Evolutionary conservation across 1,140 invertebrate genomes (phyloP).

Genomic region (Halesus radiatus): DNA sequence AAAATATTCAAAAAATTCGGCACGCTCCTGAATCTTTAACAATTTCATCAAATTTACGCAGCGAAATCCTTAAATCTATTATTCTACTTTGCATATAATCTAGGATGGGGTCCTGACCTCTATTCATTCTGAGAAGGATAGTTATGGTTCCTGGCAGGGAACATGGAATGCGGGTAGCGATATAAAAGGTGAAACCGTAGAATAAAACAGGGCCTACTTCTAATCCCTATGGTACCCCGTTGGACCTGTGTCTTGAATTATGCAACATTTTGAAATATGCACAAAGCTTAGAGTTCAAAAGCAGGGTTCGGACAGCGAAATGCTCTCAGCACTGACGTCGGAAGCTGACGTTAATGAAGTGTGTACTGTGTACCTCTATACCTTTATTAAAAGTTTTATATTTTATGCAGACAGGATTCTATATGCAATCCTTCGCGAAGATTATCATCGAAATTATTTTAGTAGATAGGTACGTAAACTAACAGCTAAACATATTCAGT

Average conservation of each 20-base stretch:
- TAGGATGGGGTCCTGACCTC: slow-evolving; percentile 27
- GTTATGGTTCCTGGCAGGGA: not conserved
- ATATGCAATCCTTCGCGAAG: too few species aligned
- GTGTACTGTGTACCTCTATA: too few species aligned
- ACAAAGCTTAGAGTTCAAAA: slow-evolving; percentile 49
- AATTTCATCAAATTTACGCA: slow-evolving; percentile 37
- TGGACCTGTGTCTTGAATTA: slow-evolving; percentile 43
- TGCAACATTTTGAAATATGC: slow-evolving; percentile 48
- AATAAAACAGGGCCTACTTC: slow-evolving; percentile 17
- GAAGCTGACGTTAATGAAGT: slow-evolving; percentile 7
- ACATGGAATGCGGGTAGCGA: slow-evolving; percentile 26
- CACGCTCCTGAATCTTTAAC: slow-evolving; percentile 27
- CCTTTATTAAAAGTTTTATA: too few species aligned
- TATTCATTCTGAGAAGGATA: slow-evolving; percentile 16
- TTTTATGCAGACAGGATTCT: too few species aligned
- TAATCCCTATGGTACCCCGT: slow-evolving; percentile 5
- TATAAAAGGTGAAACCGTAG: slow-evolving; percentile 27
- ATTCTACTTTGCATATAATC: slow-evolving; percentile 37
- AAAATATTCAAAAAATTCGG: not conserved
- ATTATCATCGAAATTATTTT: too few species aligned
- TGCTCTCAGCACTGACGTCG: not conserved
- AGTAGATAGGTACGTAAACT: too few species aligned
- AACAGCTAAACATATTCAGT: too few species aligned
- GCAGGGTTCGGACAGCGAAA: slow-evolving; percentile 11
- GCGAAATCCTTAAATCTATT: slow-evolving; percentile 31